Base-by-base conservation (phyloP, 2,113 vertebrate species). In the Otolemur garnettii region DNA sequence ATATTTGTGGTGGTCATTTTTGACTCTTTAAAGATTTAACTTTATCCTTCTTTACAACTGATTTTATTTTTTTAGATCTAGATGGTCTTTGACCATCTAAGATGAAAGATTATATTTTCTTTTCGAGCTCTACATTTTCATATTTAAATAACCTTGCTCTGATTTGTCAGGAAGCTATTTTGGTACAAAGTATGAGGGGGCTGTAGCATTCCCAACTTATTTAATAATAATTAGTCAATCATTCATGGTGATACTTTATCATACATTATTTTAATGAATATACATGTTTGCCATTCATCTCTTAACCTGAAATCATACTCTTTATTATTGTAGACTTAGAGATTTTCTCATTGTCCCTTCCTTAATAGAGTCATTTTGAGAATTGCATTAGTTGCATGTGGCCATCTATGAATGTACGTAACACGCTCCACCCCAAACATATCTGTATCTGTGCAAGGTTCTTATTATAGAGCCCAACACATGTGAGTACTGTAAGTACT, bases 21-120 rank as follows among this genome's bases (percentile, higher is more conserved):
- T 83, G 11, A 72, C 22, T 90, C 82, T 72, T 87, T 92, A 30
- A 92, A 87, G 68, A 87, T 83, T 80, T 14, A 94, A 72, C 84
- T 75, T 57, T 35, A 60, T 26, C 21, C 4, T 85, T 62, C 68
- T 72, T 75, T 50, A 18, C 68, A 26, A 92, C 42, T 28, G 88
- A 17, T 85, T 38, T 50, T 24, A 71, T 93, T 90, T 4, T 68
- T 84, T 87, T 21, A 93, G 64, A 17, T 7, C 45, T 55, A 90
- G 9, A 62, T 8, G 53, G 17, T 35, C 53, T 17, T 42, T 89
- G 53, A 17, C 28, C 1, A 62, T 35, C 68, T 8, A 82, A 89
- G 28, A 78, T 57, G 18, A 57, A 91, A 82, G 57, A 85, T 19
- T 21, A 21, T 68, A 35, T 38, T 38, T 91, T 75, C 38, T 85